Percentiles rank a stretch among this genome's conserved stretches.
These are phyloP conservation scores for Dendropsophus ebraccatus DNA, from an alignment of 2,113 vertebrate genomes.

Conservation along the genomic window DNA sequence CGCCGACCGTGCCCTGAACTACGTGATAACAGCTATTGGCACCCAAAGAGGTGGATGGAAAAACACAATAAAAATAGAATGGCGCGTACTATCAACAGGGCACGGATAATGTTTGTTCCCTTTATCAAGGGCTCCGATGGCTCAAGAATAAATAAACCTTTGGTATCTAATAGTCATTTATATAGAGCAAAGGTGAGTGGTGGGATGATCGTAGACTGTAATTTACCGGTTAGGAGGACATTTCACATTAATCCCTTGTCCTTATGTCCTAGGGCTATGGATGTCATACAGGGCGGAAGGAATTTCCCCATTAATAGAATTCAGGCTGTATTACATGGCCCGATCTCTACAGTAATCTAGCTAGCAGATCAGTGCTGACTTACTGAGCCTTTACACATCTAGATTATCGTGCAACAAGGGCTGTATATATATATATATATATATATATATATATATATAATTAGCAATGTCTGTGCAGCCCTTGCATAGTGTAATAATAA, in stretches of 20 bases:
- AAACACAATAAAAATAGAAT: neutral
- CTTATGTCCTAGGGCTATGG: neutral
- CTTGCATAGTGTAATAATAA: too few species aligned
- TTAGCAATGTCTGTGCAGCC: too few species aligned
- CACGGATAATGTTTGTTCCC: neutral
- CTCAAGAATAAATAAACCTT: constrained; percentile 5
- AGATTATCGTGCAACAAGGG: too few species aligned
- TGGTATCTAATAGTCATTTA: neutral
- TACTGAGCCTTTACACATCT: too few species aligned
- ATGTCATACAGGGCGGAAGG: too few species aligned
- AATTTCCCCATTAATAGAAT: too few species aligned
- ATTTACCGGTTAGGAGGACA: neutral
- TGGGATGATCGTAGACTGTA: neutral
- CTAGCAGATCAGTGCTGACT: too few species aligned
- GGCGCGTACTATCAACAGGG: neutral
- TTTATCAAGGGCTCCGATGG: constrained; percentile 7
- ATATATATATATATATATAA: too few species aligned
- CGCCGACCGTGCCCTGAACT: neutral
- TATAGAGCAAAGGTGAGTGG: neutral
- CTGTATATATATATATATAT: too few species aligned
- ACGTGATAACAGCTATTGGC: neutral
- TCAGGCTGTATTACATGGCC: too few species aligned
- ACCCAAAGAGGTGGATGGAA: neutral
- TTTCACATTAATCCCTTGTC: neutral
- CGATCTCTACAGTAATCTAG: too few species aligned